Evolutionary conservation across 2,888 invertebrate species (phyloP).

Genomic region (Scaeva pyrastri): DNA sequence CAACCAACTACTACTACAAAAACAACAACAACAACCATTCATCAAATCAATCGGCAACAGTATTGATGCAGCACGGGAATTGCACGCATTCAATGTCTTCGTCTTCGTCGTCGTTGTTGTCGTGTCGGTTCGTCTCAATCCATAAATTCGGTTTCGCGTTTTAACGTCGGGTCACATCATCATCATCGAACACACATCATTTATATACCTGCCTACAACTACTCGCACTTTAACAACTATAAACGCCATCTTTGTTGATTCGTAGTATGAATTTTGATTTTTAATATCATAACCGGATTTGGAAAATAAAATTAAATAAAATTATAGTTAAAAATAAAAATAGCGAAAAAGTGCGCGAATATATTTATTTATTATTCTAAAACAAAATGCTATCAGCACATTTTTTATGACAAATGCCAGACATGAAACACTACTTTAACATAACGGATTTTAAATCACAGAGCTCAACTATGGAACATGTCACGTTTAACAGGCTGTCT

Average conservation of each 20-base stretch:
- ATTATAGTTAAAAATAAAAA: neutral
- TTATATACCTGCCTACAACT: neutral
- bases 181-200: conserved; percentile 44
- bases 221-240: neutral
- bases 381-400: conserved; percentile 69
- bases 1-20: conserved; percentile 3
- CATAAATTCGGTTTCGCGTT: conserved; percentile 75
- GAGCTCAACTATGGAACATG: conserved; percentile 77
- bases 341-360: conserved; percentile 59
- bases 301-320: conserved; percentile 6
- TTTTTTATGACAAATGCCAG: conserved; percentile 67
- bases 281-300: conserved; percentile 31
- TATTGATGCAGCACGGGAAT: conserved; percentile 76
- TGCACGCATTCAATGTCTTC: conserved; percentile 74
- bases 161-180: conserved; percentile 66
- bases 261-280: conserved; percentile 49
- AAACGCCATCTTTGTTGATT: conserved; percentile 63
- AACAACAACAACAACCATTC: conserved; percentile 68
- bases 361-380: conserved; percentile 8
- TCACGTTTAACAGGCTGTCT: conserved; percentile 76
- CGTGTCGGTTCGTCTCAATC: conserved; percentile 71
- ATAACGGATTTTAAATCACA: conserved; percentile 66
- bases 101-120: conserved; percentile 65
- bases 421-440: conserved; percentile 36
- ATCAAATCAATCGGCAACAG: conserved; percentile 76